These are phyloP conservation scores for Shinisaurus crocodilurus DNA, from an alignment of 2,113 vertebrate genomes.

Conservation along the genomic window DNA sequence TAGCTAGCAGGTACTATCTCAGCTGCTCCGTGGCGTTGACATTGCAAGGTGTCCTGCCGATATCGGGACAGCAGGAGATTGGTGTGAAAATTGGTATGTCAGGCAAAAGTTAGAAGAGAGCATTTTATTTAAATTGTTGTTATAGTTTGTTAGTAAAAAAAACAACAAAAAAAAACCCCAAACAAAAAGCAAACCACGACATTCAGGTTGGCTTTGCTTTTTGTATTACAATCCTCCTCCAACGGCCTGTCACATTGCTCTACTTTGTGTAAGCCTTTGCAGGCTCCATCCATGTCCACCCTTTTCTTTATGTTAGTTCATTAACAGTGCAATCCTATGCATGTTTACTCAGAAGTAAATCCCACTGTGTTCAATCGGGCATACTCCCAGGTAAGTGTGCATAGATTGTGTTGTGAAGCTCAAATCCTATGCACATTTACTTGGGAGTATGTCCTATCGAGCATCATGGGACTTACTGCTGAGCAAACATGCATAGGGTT, in stretches of 20 bases:
- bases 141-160: slow-evolving; percentile 34
- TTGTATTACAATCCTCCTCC: not conserved
- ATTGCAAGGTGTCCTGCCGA: slow-evolving; percentile 29
- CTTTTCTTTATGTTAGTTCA: not conserved
- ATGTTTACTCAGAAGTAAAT: not conserved
- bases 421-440: not conserved
- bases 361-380: not conserved
- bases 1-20: slow-evolving; percentile 40
- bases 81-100: slow-evolving; percentile 45
- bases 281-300: not conserved
- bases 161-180: too few species aligned
- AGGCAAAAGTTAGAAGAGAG: slow-evolving; percentile 41
- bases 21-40: not conserved
- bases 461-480: not conserved
- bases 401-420: not conserved
- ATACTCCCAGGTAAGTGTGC: not conserved
- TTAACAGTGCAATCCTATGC: not conserved
- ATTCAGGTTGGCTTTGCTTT: not conserved
- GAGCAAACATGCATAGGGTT: not conserved
- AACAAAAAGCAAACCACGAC: not conserved
- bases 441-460: not conserved
- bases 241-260: not conserved
- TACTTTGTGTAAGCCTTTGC: not conserved
- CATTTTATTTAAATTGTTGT: slow-evolving; percentile 35
- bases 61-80: slow-evolving; percentile 1